Evolutionary conservation across 1,140 invertebrate genomes (phyloP).

Genomic region (Thaumatotibia leucotreta): DNA sequence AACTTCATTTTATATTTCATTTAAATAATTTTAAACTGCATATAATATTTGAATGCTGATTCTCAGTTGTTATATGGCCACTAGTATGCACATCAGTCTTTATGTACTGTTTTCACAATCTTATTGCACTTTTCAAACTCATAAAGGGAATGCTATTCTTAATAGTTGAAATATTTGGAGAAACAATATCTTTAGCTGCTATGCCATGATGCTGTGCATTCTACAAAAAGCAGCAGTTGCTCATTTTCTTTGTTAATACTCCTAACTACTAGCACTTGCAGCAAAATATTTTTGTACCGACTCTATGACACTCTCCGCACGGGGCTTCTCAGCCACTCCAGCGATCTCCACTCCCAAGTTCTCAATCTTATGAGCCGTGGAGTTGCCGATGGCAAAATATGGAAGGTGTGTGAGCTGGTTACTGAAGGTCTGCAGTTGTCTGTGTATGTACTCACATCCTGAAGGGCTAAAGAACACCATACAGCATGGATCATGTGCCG

Average conservation of each 20-base stretch:
- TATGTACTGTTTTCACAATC: background rate
- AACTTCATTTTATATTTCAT: too few species aligned
- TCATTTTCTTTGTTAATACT: conserved; percentile 12
- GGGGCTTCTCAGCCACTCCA: conserved; percentile 50
- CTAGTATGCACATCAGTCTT: background rate
- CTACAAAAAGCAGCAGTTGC: too few species aligned
- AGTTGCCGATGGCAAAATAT: conserved; percentile 67
- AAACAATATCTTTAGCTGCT: background rate
- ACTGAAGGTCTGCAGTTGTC: conserved; percentile 60
- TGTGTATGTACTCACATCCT: conserved; percentile 65
- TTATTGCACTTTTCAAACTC: background rate
- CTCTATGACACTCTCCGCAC: conserved; percentile 50
- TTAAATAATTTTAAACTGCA: too few species aligned
- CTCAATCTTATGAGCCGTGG: conserved; percentile 64
- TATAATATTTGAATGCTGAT: too few species aligned
- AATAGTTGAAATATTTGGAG: too few species aligned
- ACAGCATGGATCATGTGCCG: conserved; percentile 54
- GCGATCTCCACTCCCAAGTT: conserved; percentile 62
- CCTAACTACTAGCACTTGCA: conserved; percentile 21
- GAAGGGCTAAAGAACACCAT: conserved; percentile 78
- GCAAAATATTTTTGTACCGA: conserved; percentile 46
- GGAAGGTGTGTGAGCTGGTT: conserved; percentile 51
- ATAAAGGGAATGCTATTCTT: background rate
- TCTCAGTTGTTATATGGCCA: background rate
- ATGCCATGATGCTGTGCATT: background rate